phyloP scores from a whole-genome alignment of 2,888 invertebrate genomes.

The Pheosia gnoma region DNA sequence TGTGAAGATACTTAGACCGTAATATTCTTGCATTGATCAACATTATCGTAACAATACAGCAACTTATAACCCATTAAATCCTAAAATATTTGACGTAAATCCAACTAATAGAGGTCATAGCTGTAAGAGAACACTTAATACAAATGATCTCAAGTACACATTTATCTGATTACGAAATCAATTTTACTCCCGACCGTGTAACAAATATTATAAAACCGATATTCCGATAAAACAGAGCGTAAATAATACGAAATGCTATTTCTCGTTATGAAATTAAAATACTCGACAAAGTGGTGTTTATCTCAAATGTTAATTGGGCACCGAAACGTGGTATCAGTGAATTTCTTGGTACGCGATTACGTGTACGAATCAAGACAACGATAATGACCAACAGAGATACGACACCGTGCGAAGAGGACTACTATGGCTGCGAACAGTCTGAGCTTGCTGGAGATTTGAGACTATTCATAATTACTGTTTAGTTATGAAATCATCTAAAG shows the following conservation, averaged over 20 bases:
- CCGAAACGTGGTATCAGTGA: slow-evolving; percentile 48
- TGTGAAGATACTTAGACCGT: neutral
- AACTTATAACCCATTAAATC: neutral
- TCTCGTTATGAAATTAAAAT: slow-evolving; percentile 43
- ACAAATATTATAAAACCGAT: slow-evolving; percentile 23
- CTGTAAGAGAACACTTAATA: slow-evolving; percentile 16
- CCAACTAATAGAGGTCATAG: slow-evolving; percentile 12
- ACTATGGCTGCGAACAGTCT: neutral
- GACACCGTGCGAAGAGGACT: slow-evolving; percentile 15
- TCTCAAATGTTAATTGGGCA: slow-evolving; percentile 51
- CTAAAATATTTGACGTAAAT: slow-evolving; percentile 24
- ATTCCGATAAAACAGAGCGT: slow-evolving; percentile 13
- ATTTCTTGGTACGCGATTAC: slow-evolving; percentile 45
- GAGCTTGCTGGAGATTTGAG: neutral
- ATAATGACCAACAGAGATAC: slow-evolving; percentile 34
- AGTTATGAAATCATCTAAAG: too few species aligned
- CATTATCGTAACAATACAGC: neutral
- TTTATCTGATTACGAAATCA: slow-evolving; percentile 41
- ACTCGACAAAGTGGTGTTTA: slow-evolving; percentile 41
- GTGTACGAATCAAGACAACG: slow-evolving; percentile 35
- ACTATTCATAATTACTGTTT: too few species aligned
- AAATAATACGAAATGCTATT: slow-evolving; percentile 35
- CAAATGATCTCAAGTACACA: slow-evolving; percentile 25
- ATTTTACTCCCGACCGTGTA: slow-evolving; percentile 29
- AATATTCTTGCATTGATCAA: neutral